Evolutionary conservation across 2,888 invertebrate genomes (phyloP), one percentile per base, ranked within the genome.

Genomic region (Eilema sororculum): DNA sequence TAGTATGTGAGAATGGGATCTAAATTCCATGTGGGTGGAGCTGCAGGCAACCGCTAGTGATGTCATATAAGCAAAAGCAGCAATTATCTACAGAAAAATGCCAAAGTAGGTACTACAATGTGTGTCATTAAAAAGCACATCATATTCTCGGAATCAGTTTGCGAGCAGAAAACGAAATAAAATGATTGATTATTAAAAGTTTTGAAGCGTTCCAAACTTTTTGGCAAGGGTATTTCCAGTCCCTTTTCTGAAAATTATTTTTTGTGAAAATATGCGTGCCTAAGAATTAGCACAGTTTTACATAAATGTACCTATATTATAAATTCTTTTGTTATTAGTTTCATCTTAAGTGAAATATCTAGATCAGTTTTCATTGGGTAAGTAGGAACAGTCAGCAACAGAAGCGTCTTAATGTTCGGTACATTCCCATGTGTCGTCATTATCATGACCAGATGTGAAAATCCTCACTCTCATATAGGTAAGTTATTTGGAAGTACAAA

Each of bases 161-260:
- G 16, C 10, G 20, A 41, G 37, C 10, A 65, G 30, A 56, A 65
- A 65, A 20, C 8, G 30, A 56, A 56, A 65, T 33, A 57, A 52
- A 65, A 65, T 65, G 65, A 65, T 65, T 30, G 33, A 65, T 65
- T 65, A 65, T 33, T 52, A 57, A 65, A 65, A 65, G 65, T 65
- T 65, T 33, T 33, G 33, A 65, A 22, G 20, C n/a, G 9, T 24
- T 57, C 22, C 6, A 58, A 66, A 56, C 37, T 59, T 41, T 41
- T 28, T 10, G 20, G 25, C 37, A n/a, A 37, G 37, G 22, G 33
- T 66, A 25, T 24, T 64, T 52, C 52, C 52, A 52, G 57, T 12
- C 24, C 33, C 30, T 57, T 33, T 57, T 57, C 22, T 57, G 65
- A 64, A 41, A 30, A 52, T 20, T 3, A 33, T 56, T 9, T 65